Base-by-base conservation (phyloP, 2,797 vertebrate species). In the Syngnathus rostellatus region DNA sequence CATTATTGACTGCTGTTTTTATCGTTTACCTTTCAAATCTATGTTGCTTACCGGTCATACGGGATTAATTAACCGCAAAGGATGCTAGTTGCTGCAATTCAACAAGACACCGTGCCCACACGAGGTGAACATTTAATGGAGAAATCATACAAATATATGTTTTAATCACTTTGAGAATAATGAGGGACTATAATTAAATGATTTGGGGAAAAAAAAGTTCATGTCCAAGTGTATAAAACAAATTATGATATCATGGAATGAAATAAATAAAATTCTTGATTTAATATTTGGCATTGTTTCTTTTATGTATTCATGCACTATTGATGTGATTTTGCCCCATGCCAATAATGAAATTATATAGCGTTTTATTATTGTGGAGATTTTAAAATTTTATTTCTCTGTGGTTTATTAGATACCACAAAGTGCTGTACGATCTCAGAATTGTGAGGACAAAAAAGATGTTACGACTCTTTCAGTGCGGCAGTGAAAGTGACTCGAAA, bases 61-160 rank as follows among this genome's bases (percentile, higher is more conserved):
- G 68, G 57, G 70, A 82, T 85, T 80, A 85, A 83, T 80, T 80
- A 71, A 74, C 65, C 66, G 64, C 60, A 73, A 82, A 80, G 71
- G 65, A 75, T 67, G 77, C 71, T 66, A 66, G 72, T 81, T 79
- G 73, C 68, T 68, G 67, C 70, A 60, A 66, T 74, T 78, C 82
- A 69, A 73, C 77, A 77, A 78, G 72, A 50, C 51, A 71, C 59
- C 61, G 68, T 5, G 23, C 63, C 40, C 53, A 31, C 23, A 23
- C 10, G 53, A 31, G 53, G 14, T 53, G 50, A 53, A 53, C 50
- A 53, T 53, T 53, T 45, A 66, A 68, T 54, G 12, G 46, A 43
- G 61, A 45, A 39, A 41, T 57, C 40, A 1, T 23, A 31, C 31
- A 19, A 50, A 62, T 68, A 21, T 58, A 23, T 55, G 3, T 61